These are phyloP conservation scores for Aspidoscelis tigris DNA, from an alignment of 2,113 vertebrate species.

Conservation along the genomic window DNA sequence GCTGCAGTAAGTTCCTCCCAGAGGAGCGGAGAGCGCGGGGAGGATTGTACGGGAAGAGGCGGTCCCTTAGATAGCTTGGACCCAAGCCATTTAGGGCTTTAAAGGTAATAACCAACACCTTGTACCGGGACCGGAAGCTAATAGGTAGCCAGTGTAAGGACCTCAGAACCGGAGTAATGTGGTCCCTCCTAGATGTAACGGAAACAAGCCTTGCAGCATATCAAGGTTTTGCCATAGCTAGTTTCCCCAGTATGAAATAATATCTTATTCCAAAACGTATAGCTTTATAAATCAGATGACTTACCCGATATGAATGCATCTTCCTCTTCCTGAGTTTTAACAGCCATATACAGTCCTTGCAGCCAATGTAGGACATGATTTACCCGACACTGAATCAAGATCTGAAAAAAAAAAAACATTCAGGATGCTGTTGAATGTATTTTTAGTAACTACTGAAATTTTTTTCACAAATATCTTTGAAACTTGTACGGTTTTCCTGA, in stretches of 20 bases:
- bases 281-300: neutral
- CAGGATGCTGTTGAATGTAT: neutral
- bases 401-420: conserved; percentile 65
- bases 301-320: conserved; percentile 57
- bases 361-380: conserved; percentile 74
- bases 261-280: neutral
- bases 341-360: conserved; percentile 60
- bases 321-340: neutral
- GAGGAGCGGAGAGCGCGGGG: no score
- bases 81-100: no score
- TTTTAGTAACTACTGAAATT: neutral
- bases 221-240: neutral
- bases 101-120: no score
- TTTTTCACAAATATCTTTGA: neutral
- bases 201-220: no score
- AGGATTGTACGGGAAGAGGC: no score
- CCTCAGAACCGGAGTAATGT: no score
- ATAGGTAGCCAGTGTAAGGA: no score
- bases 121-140: no score
- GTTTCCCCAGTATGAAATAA: neutral
- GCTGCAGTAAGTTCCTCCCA: no score
- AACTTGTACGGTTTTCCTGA: neutral
- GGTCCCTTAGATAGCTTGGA: no score
- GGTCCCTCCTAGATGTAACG: no score
- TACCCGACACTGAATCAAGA: conserved; percentile 79